Base-by-base conservation (phyloP, 2,888 invertebrate genomes). In the Morinoia aosen region DNA sequence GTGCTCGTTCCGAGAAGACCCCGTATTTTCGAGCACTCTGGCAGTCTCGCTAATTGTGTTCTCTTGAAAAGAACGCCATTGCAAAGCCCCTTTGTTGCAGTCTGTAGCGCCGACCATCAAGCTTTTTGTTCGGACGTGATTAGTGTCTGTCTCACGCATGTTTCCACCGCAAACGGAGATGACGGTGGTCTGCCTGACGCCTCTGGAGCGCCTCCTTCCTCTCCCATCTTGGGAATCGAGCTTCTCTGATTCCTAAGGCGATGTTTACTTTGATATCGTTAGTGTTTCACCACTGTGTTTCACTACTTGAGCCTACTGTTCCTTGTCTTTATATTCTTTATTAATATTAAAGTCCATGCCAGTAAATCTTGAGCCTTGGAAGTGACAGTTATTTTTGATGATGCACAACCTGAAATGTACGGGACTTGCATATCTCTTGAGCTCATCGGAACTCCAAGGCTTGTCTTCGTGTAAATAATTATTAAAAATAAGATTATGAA, bases 61-160 rank as follows among this genome's bases (percentile, higher is more conserved):
- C 48, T 93, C 93, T 93, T 93, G 93, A 93, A 93, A 93, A 48
- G 93, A 93, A 33, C 93, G 56, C 93, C 93, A 57, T 93, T 93
- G 93, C 93, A 93, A 48, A 33, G 48, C 48, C 57, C 93, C 93
- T 93, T 93, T 93, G 93, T 93, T 93, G 93, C 93, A 93, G 93
- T 39, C 57, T 48, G 39, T 56, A 57, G 57, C 57, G 12, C 25
- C 57, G 48, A 48, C 57, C 93, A 56, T 57, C 57, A 56, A 57
- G 93, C 33, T 56, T 93, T 93, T 93, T 93, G 93, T 93, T 93
- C 57, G 93, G 57, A 93, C 93, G 93, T 93, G 93, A 93, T 93
- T 93, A 93, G 93, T 93, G 93, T 93, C 93, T 93, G 39, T 93
- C 93, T 93, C 93, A 93, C 93, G 93, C 57, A 48, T 93, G 93